Percentiles rank a stretch among this genome's conserved stretches.
Conservation (phyloP, 2,888 invertebrate species). For the Drosophila buzzatii region DNA sequence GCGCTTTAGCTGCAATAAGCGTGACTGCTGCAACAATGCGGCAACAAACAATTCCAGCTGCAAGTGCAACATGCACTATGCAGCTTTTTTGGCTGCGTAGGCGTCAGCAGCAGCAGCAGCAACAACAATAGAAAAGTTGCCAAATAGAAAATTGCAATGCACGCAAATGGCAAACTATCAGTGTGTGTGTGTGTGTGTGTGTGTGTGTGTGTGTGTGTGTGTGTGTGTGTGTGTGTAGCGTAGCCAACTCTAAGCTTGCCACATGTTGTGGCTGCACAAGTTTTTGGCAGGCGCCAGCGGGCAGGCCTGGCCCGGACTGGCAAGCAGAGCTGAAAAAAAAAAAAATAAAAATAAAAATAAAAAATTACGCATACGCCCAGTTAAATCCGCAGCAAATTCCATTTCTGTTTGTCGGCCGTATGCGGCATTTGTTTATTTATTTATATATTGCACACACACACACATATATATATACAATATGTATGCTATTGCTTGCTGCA, state of each 20-base stretch:
- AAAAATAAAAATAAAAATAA: not conserved
- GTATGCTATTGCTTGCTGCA: slow-evolving; percentile 41
- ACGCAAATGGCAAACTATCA: slow-evolving; percentile 32
- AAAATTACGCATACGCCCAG: slow-evolving; percentile 65
- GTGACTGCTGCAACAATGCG: slow-evolving; percentile 47
- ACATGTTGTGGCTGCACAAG: slow-evolving; percentile 65
- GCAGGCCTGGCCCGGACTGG: not conserved
- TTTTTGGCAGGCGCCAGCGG: slow-evolving; percentile 28
- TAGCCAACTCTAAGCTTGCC: slow-evolving; percentile 57
- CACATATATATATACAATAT: not conserved
- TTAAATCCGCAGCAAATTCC: slow-evolving; percentile 43
- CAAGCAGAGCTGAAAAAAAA: not conserved
- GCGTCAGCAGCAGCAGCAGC: slow-evolving; percentile 32
- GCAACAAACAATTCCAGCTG: slow-evolving; percentile 19
- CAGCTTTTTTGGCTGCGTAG: slow-evolving; percentile 51
- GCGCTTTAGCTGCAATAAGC: slow-evolving; percentile 67
- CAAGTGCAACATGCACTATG: slow-evolving; percentile 50
- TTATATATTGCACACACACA: slow-evolving; percentile 19
- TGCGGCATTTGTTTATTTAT: slow-evolving; percentile 53
- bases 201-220: not conserved
- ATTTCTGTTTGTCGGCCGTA: slow-evolving; percentile 30
- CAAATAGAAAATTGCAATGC: slow-evolving; percentile 49
- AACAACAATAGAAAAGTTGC: slow-evolving; percentile 9
- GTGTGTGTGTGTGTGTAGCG: not conserved
- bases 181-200: not conserved